phyloP scores from a whole-genome alignment of 2,888 invertebrate species.

The Limnephilus marmoratus region DNA sequence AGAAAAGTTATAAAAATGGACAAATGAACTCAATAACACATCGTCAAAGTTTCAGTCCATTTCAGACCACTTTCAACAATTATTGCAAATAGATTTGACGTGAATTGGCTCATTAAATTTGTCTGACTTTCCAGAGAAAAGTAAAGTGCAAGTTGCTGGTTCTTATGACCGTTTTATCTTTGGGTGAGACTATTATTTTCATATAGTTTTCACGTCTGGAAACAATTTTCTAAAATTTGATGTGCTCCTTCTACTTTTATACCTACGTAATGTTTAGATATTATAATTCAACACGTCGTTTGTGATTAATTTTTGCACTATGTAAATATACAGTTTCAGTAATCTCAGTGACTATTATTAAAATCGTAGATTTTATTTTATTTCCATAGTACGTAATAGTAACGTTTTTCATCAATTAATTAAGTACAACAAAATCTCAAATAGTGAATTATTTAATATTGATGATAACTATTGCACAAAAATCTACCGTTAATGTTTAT shows the following conservation, averaged over 20 bases:
- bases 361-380: not conserved
- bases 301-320: not conserved
- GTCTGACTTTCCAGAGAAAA: not conserved
- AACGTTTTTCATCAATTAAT: not conserved
- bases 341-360: not conserved
- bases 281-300: conserved; percentile 3
- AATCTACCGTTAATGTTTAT: not conserved
- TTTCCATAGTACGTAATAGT: not conserved
- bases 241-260: not conserved
- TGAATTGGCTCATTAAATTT: not conserved
- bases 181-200: not conserved
- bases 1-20: not conserved
- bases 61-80: not conserved
- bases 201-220: not conserved
- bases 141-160: not conserved
- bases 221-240: conserved; percentile 1
- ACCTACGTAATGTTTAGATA: not conserved
- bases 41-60: not conserved
- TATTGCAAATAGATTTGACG: not conserved
- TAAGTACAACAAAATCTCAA: too few species aligned
- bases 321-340: conserved; percentile 1
- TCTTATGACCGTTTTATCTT: conserved; percentile 2
- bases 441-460: not conserved
- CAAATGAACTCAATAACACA: not conserved
- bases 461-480: not conserved